Base-by-base conservation (phyloP, 2,113 vertebrate genomes). In the Oriolus oriolus region DNA sequence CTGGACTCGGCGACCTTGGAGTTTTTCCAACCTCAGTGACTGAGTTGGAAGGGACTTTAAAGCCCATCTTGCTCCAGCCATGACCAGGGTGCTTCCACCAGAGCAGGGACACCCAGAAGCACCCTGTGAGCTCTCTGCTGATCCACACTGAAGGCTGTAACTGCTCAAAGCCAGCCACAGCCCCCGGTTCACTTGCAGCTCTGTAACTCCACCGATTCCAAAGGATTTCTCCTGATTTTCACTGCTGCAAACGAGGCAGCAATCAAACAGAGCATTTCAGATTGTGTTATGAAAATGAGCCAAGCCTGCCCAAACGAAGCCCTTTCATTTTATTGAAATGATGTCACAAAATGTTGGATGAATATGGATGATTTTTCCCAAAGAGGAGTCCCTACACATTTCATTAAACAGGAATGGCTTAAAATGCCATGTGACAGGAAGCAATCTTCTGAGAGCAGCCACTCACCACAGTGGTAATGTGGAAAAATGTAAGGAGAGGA, bases 401-500 rank as follows among this genome's bases (percentile, higher is more conserved):
- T 91, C 81, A 91, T 95, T 92, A 95, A 76, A 86, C 23, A 10
- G 5, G 87, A 95, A 96, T 63, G 87, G 91, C 54, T 93, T 77
- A 21, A 79, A 82, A 88, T 23, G 63, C 84, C 88, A 61, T 31
- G 49, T 91, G 95, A 95, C 89, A 82, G 91, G 92, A 96, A 96
- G 61, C 84, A 93, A 91, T 93, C 93, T 93, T 94, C 90, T 89
- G 89, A 88, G 63, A 86, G 86, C 57, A 95, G 82, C 87, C 94
- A 94, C 85, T 63, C 78, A 95, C 85, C 87, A 50, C 90, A 86
- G 2, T 39, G 53, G 85, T 22, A 54, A 95, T 89, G 71, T 65
- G 87, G 94, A 91, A 96, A 95, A 97, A 94, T 53, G 68, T 77
- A 87, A 95, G 90, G 73, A 70, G 84, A 96, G 61, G 91, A 89